Conservation (phyloP, 2,113 vertebrate species). For the Cettia cetti region DNA sequence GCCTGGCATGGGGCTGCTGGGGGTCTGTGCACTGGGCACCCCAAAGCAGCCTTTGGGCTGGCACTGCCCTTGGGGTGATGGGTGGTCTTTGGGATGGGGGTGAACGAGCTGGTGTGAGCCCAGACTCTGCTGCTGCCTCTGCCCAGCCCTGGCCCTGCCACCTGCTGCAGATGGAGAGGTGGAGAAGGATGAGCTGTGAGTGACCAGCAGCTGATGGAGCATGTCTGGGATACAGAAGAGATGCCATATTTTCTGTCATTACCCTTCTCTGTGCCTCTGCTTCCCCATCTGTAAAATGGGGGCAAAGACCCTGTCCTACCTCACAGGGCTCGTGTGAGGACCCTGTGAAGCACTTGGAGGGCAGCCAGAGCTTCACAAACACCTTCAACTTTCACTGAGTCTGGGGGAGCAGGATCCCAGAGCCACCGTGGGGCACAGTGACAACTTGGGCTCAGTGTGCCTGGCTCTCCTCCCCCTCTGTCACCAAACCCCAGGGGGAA, state of each 20-base stretch:
- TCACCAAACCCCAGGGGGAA: neutral
- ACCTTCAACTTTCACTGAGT: neutral
- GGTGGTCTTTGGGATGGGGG: neutral
- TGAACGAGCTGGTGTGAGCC: neutral
- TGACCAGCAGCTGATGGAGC: neutral
- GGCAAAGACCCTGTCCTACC: neutral
- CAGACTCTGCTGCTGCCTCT: neutral
- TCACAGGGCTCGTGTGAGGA: conserved; percentile 9
- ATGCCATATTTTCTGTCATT: neutral
- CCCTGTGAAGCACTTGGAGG: neutral
- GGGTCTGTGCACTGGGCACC: neutral
- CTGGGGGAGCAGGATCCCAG: neutral
- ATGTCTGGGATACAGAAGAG: neutral
- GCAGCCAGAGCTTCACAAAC: neutral
- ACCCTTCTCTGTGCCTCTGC: neutral
- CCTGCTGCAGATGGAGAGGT: neutral
- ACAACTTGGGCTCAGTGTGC: fast-evolving
- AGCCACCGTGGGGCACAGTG: fast-evolving
- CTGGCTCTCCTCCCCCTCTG: neutral
- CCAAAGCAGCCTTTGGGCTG: neutral
- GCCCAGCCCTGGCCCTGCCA: neutral
- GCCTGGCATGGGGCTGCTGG: neutral
- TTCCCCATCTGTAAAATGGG: conserved; percentile 8
- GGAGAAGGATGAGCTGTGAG: neutral
- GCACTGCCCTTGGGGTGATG: neutral